These are phyloP conservation scores for Ichneumon xanthorius DNA, from an alignment of 2,888 invertebrate genomes.

Conservation along the genomic window DNA sequence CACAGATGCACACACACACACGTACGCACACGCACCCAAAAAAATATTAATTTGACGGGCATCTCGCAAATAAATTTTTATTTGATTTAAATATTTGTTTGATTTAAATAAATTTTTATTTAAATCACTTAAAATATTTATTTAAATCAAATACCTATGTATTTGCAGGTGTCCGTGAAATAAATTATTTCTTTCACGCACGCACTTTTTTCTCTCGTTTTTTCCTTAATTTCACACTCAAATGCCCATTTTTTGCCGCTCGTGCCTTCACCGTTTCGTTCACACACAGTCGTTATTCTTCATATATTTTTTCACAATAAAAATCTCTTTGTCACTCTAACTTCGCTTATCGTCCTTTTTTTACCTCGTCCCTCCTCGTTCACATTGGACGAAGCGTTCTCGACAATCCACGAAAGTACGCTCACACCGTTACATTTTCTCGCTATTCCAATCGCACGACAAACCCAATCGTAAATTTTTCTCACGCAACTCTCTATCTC, in stretches of 20 bases:
- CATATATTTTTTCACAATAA: slow-evolving; percentile 21
- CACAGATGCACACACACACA: too few relatives aligned
- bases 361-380: slow-evolving; percentile 22
- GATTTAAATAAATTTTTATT: too few relatives aligned
- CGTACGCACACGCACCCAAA: too few relatives aligned
- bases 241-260: slow-evolving; percentile 51
- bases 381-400: slow-evolving; percentile 21
- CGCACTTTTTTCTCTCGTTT: slow-evolving; percentile 11
- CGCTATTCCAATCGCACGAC: slow-evolving; percentile 29
- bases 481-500: slow-evolving; percentile 51
- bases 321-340: background rate
- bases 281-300: slow-evolving; percentile 38
- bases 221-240: slow-evolving; percentile 9
- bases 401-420: slow-evolving; percentile 57
- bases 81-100: too few relatives aligned
- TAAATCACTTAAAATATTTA: too few relatives aligned
- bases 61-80: too few relatives aligned
- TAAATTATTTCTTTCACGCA: slow-evolving; percentile 9
- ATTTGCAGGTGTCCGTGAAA: too few relatives aligned
- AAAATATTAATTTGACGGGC: too few relatives aligned
- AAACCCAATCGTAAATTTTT: slow-evolving; percentile 30
- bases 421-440: slow-evolving; percentile 43
- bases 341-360: slow-evolving; percentile 17
- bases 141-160: too few relatives aligned
- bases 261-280: slow-evolving; percentile 35